Evolutionary conservation across 2,113 vertebrate genomes (phyloP).

Genomic region (Sebastes schlegelii): DNA sequence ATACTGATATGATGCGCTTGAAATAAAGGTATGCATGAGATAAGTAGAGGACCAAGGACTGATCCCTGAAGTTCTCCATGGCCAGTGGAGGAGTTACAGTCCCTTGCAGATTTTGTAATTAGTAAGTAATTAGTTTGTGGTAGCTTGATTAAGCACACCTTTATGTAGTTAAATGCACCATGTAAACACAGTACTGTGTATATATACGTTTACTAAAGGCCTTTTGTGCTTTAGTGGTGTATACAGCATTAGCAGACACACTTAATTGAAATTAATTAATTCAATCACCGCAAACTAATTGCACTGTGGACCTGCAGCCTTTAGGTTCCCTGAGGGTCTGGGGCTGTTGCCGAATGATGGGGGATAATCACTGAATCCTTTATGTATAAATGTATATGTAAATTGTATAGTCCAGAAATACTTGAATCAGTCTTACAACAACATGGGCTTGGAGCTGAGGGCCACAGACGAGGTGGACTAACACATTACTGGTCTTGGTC

Average conservation of each 20-base stretch:
- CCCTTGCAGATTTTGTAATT: neutral
- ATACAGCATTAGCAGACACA: neutral
- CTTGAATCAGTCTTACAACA: neutral
- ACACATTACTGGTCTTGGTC: neutral
- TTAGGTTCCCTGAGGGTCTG: neutral
- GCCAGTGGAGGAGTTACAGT: neutral
- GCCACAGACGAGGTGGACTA: neutral
- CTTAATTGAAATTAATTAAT: neutral
- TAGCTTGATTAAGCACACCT: neutral
- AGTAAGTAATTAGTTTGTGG: neutral
- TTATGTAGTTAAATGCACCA: too few species aligned
- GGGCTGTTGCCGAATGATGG: neutral
- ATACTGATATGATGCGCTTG: neutral
- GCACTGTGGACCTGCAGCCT: neutral
- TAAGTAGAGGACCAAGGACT: too few species aligned
- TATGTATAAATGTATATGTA: neutral
- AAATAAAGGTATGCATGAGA: neutral
- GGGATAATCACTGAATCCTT: neutral
- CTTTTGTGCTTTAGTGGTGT: neutral
- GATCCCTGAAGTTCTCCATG: neutral
- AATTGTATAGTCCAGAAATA: neutral
- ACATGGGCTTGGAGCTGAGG: neutral
- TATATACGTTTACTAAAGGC: neutral
- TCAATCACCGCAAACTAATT: conserved; percentile 8
- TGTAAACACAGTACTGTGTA: neutral